Percentiles rank a stretch among this genome's conserved stretches.
phyloP scores from a whole-genome alignment of 2,888 invertebrate genomes.

The Lasioglossum leucozonium region DNA sequence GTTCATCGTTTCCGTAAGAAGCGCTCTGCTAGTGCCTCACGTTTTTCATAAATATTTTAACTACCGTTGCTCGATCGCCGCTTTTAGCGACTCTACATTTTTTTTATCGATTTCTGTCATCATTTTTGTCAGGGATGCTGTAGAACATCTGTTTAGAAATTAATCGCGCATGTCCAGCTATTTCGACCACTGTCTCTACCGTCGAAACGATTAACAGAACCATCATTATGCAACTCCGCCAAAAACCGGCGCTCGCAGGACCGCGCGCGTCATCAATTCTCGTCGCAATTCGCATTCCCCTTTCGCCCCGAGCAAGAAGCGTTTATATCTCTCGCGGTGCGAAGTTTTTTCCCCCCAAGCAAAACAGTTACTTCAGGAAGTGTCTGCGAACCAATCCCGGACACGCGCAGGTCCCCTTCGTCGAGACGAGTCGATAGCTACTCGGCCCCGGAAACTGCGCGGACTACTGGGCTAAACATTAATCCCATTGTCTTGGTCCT shows the following conservation, averaged over 20 bases:
- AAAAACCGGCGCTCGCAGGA: neutral
- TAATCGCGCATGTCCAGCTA: too few species aligned
- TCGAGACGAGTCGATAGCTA: slow-evolving; percentile 35
- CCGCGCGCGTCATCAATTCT: neutral
- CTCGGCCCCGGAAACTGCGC: slow-evolving; percentile 51
- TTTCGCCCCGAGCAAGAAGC: neutral
- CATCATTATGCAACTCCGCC: neutral
- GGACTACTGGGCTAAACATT: slow-evolving; percentile 59
- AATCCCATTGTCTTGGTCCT: slow-evolving; percentile 70
- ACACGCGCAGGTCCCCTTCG: neutral
- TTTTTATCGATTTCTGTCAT: too few species aligned
- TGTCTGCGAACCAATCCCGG: neutral
- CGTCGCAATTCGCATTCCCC: neutral
- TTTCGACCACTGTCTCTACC: too few species aligned
- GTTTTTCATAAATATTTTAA: neutral
- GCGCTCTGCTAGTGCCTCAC: too few species aligned
- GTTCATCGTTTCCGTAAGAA: slow-evolving; percentile 7
- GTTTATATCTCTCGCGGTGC: neutral
- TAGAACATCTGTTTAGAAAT: neutral
- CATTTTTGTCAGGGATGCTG: too few species aligned
- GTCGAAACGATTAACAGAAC: too few species aligned
- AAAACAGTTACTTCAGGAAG: neutral
- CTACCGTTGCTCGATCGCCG: too few species aligned
- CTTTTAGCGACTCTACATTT: too few species aligned
- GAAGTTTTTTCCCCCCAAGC: neutral